Base-by-base conservation (phyloP, 2,888 invertebrate genomes). In the Drosophila acutilabella region DNA sequence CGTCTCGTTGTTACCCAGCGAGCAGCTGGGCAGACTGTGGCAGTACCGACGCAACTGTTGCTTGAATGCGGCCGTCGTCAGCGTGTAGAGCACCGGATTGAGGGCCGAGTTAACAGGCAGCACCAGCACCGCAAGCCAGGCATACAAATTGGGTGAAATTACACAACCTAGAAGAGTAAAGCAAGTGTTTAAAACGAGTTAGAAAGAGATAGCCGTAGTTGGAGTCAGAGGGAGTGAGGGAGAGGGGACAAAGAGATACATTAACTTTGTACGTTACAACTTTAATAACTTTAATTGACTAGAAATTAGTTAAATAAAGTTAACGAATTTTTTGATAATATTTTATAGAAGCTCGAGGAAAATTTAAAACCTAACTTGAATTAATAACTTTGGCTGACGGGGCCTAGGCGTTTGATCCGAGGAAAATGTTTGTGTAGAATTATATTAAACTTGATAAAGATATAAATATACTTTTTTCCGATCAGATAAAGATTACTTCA, bases 91-190 rank as follows among this genome's bases (percentile, higher is more conserved):
- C n/a, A 94, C 92, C 1, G 94, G 94, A 91, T 94, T 94, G 7
- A 94, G 88, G 0, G 94, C 94, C 1, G 94, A 94, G 87, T 94
- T 94, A 3, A 95, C 94, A 0, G 94, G 94, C 36, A 95, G 90
- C 7, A 94, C 93, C 72, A 94, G 93, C 20, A 95, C 94, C 0
- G 94, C 94, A 69, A 95, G 83, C 94, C 94, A 94, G 7, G 94
- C 94, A 79, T 95, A 94, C 7, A 94, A 81, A 54, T 93, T 92
- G 47, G 93, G 92, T 6, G 93, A 93, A 53, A 94, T 93, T 16
- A 92, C 89, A 36, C 93, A 92, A 47, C 94, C 94, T 94, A 76
- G 7, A 89, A 80, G 23, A 26, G 48, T 7, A 2, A 20, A 7
- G 33, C 47, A 70, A 7, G 26, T 36, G 10, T 4, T 8, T 13